Evolutionary conservation across 2,113 vertebrate species (phyloP).

Genomic region (Ictalurus furcatus): DNA sequence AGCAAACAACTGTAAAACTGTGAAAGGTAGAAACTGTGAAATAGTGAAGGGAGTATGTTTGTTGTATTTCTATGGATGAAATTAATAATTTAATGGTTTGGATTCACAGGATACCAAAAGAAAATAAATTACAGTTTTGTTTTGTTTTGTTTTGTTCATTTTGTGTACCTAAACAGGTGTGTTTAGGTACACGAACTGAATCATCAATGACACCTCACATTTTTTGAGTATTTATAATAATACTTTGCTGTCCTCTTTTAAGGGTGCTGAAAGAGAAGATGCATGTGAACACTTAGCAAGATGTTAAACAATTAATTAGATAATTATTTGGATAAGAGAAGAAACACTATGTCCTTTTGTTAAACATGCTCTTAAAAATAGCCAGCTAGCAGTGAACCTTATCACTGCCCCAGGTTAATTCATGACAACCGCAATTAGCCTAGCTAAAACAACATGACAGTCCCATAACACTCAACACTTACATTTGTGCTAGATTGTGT

Average conservation of each 20-base stretch:
- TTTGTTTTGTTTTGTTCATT: background rate
- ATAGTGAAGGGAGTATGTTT: background rate
- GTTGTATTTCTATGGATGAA: background rate
- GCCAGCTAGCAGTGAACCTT: background rate
- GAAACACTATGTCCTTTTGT: background rate
- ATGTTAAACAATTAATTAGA: background rate
- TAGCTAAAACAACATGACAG: background rate
- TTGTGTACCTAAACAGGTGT: background rate
- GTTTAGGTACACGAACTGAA: background rate
- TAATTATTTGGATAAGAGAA: background rate
- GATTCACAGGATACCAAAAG: background rate
- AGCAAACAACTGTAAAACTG: background rate
- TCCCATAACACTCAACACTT: background rate
- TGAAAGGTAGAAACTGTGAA: background rate
- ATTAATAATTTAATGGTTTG: background rate
- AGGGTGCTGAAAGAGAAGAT: background rate
- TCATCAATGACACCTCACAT: background rate
- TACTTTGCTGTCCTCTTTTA: background rate
- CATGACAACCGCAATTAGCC: background rate
- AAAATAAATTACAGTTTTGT: background rate
- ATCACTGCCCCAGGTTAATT: background rate
- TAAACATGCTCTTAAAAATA: background rate
- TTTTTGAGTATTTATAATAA: background rate
- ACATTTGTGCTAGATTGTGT: background rate
- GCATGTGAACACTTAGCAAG: too few relatives aligned